Conservation (phyloP, 2,888 invertebrate genomes). For the Philereme vetulata region DNA sequence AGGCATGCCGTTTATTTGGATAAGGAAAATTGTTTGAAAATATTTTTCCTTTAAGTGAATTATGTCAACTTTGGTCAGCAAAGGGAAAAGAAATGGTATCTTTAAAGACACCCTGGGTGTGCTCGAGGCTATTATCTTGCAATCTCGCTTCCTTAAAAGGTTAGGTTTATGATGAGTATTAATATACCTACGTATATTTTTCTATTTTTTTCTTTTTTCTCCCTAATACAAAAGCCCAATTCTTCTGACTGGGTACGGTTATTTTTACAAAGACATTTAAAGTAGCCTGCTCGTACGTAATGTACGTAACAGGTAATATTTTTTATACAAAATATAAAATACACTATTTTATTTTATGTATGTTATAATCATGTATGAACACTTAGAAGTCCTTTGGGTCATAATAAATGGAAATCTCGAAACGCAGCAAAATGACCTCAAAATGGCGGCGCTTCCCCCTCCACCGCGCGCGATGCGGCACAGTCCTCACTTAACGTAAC, state of each 20-base stretch:
- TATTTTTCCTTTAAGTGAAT: constrained; percentile 34
- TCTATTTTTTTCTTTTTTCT: constrained; percentile 33
- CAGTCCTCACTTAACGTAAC: too few relatives aligned
- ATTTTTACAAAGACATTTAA: neutral
- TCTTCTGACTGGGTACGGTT: neutral
- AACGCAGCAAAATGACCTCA: too few relatives aligned
- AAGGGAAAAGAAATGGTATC: constrained; percentile 49
- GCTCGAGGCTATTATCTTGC: constrained; percentile 48
- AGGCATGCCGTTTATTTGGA: constrained; percentile 10
- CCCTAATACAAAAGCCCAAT: constrained; percentile 8
- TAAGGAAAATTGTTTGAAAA: constrained; percentile 32
- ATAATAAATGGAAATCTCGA: too few relatives aligned
- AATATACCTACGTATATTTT: constrained; percentile 33
- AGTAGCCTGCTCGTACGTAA: too few relatives aligned
- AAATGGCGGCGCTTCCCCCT: too few relatives aligned
- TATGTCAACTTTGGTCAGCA: constrained; percentile 50
- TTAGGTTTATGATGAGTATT: constrained; percentile 40
- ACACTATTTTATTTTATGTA: too few relatives aligned
- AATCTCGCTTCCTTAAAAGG: constrained; percentile 48
- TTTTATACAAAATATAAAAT: too few relatives aligned
- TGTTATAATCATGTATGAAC: too few relatives aligned
- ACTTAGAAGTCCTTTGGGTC: too few relatives aligned
- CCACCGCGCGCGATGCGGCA: too few relatives aligned
- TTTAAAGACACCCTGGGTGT: constrained; percentile 46
- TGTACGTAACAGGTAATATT: too few relatives aligned